Conservation (phyloP, 2,888 invertebrate genomes). For the Microplitis deprimator region DNA sequence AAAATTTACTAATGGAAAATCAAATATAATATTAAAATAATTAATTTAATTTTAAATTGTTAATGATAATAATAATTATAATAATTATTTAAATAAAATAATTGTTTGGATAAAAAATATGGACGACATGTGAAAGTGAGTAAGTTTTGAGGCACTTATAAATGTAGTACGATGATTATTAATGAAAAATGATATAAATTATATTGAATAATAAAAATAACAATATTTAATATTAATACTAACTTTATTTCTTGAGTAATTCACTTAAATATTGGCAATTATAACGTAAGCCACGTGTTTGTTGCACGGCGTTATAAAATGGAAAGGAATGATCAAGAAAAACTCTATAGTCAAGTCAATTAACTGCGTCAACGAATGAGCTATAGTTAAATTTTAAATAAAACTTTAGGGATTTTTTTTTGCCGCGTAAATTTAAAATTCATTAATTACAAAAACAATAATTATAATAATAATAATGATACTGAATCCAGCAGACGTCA, state of each 20-base stretch:
- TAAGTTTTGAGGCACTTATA: no score
- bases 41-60: neutral
- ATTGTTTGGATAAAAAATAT: no score
- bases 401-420: neutral
- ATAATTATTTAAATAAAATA: no score
- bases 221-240: conserved; percentile 44
- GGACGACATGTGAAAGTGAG: no score
- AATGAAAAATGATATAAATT: neutral
- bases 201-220: conserved; percentile 26
- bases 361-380: neutral
- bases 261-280: conserved; percentile 61
- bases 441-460: no score
- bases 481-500: no score
- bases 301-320: conserved; percentile 59
- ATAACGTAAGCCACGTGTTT: conserved; percentile 65
- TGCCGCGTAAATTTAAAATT: conserved; percentile 13
- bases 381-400: neutral
- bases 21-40: neutral
- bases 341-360: conserved; percentile 9
- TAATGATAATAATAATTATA: no score
- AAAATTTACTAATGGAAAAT: neutral
- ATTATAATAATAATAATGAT: no score
- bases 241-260: conserved; percentile 58
- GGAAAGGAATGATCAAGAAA: conserved; percentile 58
- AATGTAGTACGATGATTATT: neutral